Percentiles rank a stretch among this genome's conserved stretches.
phyloP scores from a whole-genome alignment of 1,140 invertebrate species.

The Fopius arisanus region DNA sequence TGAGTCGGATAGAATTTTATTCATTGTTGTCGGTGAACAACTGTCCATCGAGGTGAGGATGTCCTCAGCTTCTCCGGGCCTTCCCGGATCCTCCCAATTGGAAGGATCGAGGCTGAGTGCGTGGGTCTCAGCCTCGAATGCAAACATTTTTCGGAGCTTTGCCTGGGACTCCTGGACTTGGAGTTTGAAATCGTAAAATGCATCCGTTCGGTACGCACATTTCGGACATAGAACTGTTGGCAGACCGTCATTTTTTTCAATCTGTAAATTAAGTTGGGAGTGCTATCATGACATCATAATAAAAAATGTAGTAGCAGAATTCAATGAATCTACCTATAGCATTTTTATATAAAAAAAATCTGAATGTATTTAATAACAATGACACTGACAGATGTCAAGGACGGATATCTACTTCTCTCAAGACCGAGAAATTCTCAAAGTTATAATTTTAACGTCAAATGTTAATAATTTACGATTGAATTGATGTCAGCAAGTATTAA shows the following conservation, averaged over 20 bases:
- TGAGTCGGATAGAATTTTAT: background rate
- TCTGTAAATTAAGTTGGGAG: constrained; percentile 38
- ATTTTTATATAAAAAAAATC: too few relatives aligned
- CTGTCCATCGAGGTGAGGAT: background rate
- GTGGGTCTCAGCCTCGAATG: constrained; percentile 10
- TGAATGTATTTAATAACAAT: too few relatives aligned
- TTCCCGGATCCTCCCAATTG: background rate
- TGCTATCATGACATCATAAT: background rate
- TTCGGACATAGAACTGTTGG: constrained; percentile 57
- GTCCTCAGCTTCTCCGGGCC: background rate
- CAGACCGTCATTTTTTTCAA: constrained; percentile 53
- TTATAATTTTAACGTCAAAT: too few relatives aligned
- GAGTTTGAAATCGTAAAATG: constrained; percentile 54
- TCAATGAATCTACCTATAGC: too few relatives aligned
- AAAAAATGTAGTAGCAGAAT: too few relatives aligned
- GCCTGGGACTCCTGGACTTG: constrained; percentile 56
- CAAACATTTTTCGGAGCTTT: constrained; percentile 53
- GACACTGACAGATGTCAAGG: too few relatives aligned
- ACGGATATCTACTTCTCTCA: too few relatives aligned
- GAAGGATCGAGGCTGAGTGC: background rate
- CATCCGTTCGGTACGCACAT: constrained; percentile 55
- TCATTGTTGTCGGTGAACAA: background rate
- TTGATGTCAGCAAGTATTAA: background rate
- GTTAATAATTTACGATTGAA: too few relatives aligned
- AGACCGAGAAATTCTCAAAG: too few relatives aligned